phyloP scores from a whole-genome alignment of 1,140 invertebrate genomes.

The Aphis craccivora region DNA sequence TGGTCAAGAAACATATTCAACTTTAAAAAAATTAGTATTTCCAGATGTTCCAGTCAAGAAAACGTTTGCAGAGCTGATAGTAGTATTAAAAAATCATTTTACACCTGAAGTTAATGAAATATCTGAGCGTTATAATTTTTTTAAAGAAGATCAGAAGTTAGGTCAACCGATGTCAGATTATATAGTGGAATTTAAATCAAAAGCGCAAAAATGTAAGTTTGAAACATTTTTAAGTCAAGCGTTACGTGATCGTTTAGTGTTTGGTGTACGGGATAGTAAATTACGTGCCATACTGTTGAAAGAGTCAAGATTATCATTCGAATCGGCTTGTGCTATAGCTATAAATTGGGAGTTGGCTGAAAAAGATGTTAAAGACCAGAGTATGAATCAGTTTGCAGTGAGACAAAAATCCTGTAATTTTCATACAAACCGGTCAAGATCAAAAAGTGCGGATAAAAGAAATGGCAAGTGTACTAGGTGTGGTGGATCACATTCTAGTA shows the following conservation, averaged over 20 bases:
- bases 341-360: neutral
- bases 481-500: neutral
- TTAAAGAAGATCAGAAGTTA: neutral
- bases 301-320: neutral
- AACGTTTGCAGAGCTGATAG: neutral
- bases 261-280: neutral
- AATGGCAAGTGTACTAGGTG: neutral
- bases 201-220: neutral
- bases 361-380: neutral
- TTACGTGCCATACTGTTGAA: neutral
- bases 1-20: neutral
- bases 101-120: neutral
- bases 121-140: neutral
- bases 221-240: neutral
- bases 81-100: neutral
- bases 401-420: neutral
- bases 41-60: neutral
- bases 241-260: neutral
- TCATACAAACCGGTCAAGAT: neutral
- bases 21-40: neutral
- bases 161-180: neutral
- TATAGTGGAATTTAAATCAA: neutral
- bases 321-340: neutral
- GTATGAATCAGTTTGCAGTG: neutral
- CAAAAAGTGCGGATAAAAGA: neutral